Percentiles rank a stretch among this genome's conserved stretches.
Conservation (phyloP, 1,140 invertebrate genomes). For the Lepidurus arcticus region DNA sequence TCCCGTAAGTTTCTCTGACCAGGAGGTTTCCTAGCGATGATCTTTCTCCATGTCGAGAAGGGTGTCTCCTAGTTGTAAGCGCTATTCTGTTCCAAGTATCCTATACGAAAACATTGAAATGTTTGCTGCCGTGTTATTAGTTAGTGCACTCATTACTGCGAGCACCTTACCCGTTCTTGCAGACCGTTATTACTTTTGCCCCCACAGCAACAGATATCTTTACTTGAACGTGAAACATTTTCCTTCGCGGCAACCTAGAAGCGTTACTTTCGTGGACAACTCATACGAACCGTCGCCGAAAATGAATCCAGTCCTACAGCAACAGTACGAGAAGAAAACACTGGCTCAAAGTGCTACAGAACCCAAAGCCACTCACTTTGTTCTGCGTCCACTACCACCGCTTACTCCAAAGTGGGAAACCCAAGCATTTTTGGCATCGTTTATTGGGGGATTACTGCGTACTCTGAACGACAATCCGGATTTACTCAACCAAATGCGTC, state of each 20-base stretch:
- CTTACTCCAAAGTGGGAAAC: background rate
- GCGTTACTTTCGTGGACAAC: background rate
- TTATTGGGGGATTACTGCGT: background rate
- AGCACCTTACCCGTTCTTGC: too few relatives aligned
- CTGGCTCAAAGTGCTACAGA: conserved; percentile 6
- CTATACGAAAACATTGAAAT: too few relatives aligned
- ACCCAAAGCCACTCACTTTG: background rate
- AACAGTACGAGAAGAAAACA: background rate
- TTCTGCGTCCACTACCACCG: background rate
- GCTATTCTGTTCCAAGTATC: too few relatives aligned
- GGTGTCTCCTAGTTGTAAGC: too few relatives aligned
- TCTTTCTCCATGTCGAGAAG: too few relatives aligned
- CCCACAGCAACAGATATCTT: too few relatives aligned
- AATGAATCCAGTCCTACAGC: background rate
- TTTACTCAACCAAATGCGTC: background rate
- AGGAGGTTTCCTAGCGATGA: too few relatives aligned
- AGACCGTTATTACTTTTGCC: too few relatives aligned
- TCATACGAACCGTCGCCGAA: background rate
- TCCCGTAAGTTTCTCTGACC: too few relatives aligned
- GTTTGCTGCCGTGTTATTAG: too few relatives aligned
- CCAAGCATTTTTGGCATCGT: background rate
- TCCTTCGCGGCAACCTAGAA: background rate
- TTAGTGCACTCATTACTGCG: too few relatives aligned
- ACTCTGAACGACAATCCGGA: background rate
- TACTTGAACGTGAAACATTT: too few relatives aligned